Percentiles rank a stretch among this genome's conserved stretches.
Conservation (phyloP, 2,888 invertebrate species). For the Cryptosula pallasiana region DNA sequence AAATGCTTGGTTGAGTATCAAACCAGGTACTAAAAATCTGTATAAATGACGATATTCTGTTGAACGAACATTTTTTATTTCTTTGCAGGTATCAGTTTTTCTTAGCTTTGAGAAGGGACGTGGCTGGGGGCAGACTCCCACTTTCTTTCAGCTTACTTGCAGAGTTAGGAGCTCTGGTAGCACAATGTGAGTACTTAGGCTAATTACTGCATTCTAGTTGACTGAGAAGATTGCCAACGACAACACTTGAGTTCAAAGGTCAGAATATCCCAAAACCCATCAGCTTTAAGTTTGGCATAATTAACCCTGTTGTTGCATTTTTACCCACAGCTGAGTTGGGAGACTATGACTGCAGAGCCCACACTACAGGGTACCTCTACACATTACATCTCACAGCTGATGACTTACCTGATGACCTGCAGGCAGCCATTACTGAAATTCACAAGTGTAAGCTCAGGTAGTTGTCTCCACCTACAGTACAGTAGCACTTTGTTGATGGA, state of each 20-base stretch:
- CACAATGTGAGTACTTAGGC: constrained; percentile 85
- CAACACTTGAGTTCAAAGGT: no score
- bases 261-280: no score
- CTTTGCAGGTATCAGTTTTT: constrained; percentile 81
- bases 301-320: no score
- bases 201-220: no score
- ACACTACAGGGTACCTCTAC: background rate
- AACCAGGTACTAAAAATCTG: no score
- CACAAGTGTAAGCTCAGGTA: constrained; percentile 8
- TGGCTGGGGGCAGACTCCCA: constrained; percentile 81
- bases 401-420: constrained; percentile 7
- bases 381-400: background rate
- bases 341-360: background rate
- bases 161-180: constrained; percentile 81
- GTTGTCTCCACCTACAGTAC: background rate
- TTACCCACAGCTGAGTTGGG: constrained; percentile 13
- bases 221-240: no score
- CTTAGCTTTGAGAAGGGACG: constrained; percentile 91
- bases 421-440: background rate
- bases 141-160: constrained; percentile 80
- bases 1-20: no score
- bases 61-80: no score
- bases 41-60: no score
- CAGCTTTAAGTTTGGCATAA: no score
- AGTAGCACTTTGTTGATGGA: background rate